Conservation (phyloP, 2,888 invertebrate genomes). For the Tillus elongatus region DNA sequence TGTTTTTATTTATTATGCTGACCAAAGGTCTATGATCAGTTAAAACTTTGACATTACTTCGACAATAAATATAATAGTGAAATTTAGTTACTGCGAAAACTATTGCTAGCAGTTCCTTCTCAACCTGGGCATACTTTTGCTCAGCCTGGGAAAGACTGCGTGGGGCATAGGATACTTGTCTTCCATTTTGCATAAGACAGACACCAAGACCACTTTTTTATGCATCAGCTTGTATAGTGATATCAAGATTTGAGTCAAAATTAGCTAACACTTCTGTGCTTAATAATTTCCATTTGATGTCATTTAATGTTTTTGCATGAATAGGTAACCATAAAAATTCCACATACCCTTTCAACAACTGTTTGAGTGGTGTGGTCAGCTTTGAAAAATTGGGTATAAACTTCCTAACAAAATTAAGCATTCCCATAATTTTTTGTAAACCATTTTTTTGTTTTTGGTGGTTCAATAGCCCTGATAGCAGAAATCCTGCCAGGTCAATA, state of each 20-base stretch:
- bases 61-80: constrained; percentile 28
- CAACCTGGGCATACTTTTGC: constrained; percentile 29
- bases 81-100: constrained; percentile 26
- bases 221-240: constrained; percentile 18
- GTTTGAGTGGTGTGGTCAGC: constrained; percentile 17
- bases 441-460: constrained; percentile 16
- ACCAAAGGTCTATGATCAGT: constrained; percentile 28
- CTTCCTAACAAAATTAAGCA: constrained; percentile 19
- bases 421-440: constrained; percentile 18
- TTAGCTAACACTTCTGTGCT: constrained; percentile 14
- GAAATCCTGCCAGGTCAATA: constrained; percentile 14
- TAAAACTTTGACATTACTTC: constrained; percentile 21
- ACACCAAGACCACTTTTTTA: constrained; percentile 16
- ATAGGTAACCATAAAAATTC: constrained; percentile 13
- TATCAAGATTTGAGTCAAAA: constrained; percentile 15
- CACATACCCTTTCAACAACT: constrained; percentile 17
- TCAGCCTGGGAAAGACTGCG: constrained; percentile 16
- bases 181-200: constrained; percentile 18
- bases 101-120: constrained; percentile 32
- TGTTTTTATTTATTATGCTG: too few relatives aligned
- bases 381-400: constrained; percentile 20
- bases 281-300: constrained; percentile 14
- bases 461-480: constrained; percentile 14
- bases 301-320: constrained; percentile 13
- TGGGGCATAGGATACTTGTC: constrained; percentile 18